These are phyloP conservation scores for Pogonophryne albipinna DNA, from an alignment of 2,797 vertebrate species.

Conservation along the genomic window DNA sequence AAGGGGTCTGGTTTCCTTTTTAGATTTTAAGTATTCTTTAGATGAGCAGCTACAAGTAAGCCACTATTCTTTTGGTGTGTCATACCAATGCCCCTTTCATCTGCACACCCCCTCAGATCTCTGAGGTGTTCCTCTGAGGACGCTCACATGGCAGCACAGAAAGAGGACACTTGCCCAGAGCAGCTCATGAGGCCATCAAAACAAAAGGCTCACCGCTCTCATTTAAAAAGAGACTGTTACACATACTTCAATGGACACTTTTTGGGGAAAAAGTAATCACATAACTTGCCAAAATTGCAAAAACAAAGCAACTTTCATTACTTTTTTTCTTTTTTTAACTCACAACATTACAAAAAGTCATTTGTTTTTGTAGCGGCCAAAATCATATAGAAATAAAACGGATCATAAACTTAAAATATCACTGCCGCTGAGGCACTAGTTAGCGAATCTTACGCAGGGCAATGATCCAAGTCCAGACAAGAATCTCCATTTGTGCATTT, in stretches of 20 bases:
- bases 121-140: conserved; percentile 66
- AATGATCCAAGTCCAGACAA: too few species aligned
- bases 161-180: conserved; percentile 59
- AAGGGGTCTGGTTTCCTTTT: conserved; percentile 68
- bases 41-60: conserved; percentile 70
- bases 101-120: conserved; percentile 70
- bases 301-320: not conserved
- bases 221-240: conserved; percentile 41
- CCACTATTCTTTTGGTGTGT: conserved; percentile 55
- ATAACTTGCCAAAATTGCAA: not conserved
- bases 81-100: conserved; percentile 57
- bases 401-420: too few species aligned
- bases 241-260: conserved; percentile 54
- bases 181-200: conserved; percentile 45
- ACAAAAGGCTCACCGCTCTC: conserved; percentile 51
- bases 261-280: conserved; percentile 13
- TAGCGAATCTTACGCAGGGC: too few species aligned
- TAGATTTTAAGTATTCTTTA: conserved; percentile 67
- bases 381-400: too few species aligned
- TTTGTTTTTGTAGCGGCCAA: conserved; percentile 8
- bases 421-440: too few species aligned
- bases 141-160: conserved; percentile 55
- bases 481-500: too few species aligned
- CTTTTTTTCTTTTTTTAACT: not conserved
- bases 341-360: not conserved